Evolutionary conservation across 2,113 vertebrate genomes (phyloP).

Genomic region (Nothobranchius furzeri): DNA sequence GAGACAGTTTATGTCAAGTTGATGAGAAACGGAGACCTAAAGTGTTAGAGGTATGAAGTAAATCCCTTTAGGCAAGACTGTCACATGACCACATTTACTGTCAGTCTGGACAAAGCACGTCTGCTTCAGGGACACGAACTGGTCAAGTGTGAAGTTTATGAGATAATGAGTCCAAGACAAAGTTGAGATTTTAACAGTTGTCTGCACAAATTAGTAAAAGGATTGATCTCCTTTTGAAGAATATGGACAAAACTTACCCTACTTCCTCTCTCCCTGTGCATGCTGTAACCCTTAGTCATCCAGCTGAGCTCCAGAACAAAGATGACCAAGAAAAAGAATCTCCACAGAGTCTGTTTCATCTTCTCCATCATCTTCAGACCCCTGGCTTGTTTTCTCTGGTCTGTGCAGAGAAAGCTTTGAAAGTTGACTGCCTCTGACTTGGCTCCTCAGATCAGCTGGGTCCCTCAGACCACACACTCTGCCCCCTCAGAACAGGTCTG

Average conservation of each 20-base stretch:
- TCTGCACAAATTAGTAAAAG: neutral
- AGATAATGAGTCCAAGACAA: neutral
- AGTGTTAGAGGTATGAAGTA: conserved; percentile 4
- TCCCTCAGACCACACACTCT: conserved; percentile 55
- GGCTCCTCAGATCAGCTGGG: conserved; percentile 45
- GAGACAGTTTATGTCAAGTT: conserved; percentile 16
- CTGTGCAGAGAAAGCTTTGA: conserved; percentile 24
- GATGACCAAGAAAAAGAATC: conserved; percentile 58
- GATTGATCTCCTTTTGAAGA: neutral
- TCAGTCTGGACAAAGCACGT: neutral
- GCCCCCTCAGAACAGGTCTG: conserved; percentile 35
- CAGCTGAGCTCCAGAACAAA: conserved; percentile 67
- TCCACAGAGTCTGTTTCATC: conserved; percentile 46
- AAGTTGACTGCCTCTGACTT: conserved; percentile 39
- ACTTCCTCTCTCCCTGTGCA: conserved; percentile 45
- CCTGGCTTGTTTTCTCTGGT: conserved; percentile 14
- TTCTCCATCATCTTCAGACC: conserved; percentile 32
- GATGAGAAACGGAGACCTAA: conserved; percentile 31
- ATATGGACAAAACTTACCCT: conserved; percentile 43
- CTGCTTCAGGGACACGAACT: neutral
- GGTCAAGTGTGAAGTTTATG: conserved; percentile 13
- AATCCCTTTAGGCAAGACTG: neutral
- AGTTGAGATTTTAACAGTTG: neutral
- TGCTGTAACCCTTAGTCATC: conserved; percentile 52
- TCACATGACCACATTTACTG: neutral